Percentiles rank a stretch among this genome's conserved stretches.
phyloP scores from a whole-genome alignment of 2,113 vertebrate species.

The Thinocorus orbignyianus region DNA sequence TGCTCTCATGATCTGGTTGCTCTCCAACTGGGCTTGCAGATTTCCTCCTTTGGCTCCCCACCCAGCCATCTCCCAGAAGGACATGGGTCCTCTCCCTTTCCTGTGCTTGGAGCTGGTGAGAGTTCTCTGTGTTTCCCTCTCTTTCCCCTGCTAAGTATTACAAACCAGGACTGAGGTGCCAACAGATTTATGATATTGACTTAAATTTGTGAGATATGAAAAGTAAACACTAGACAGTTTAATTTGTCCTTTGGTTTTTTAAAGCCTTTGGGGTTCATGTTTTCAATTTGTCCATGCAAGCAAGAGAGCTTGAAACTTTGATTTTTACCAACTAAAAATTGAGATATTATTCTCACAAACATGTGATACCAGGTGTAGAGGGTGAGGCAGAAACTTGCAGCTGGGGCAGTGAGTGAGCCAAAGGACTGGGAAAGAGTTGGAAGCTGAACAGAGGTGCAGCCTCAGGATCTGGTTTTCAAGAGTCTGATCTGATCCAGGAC shows the following conservation, averaged over 20 bases:
- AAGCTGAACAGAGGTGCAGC: background rate
- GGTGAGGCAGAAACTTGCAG: background rate
- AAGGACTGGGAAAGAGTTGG: background rate
- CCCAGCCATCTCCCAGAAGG: background rate
- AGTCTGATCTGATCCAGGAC: background rate
- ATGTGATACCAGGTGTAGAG: background rate
- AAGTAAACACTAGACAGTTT: background rate
- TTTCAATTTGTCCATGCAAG: background rate
- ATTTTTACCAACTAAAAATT: background rate
- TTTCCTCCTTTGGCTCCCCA: background rate
- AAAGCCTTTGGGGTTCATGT: background rate
- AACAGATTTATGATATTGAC: background rate
- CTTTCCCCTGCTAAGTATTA: background rate
- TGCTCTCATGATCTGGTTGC: rapidly evolving
- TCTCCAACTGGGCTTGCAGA: background rate
- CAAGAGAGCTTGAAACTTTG: background rate
- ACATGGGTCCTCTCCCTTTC: background rate
- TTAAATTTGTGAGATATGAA: background rate
- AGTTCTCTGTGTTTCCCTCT: background rate
- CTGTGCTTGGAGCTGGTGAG: background rate
- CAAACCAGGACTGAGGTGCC: background rate
- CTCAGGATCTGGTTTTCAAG: background rate
- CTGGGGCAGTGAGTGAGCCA: background rate
- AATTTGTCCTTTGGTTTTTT: background rate
- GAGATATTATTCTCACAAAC: background rate